A percentile compares a stretch with the other conserved stretches of the same genome.
These are phyloP conservation scores for Dasypus novemcinctus DNA, from an alignment of 2,113 vertebrate species.

Conservation along the genomic window DNA sequence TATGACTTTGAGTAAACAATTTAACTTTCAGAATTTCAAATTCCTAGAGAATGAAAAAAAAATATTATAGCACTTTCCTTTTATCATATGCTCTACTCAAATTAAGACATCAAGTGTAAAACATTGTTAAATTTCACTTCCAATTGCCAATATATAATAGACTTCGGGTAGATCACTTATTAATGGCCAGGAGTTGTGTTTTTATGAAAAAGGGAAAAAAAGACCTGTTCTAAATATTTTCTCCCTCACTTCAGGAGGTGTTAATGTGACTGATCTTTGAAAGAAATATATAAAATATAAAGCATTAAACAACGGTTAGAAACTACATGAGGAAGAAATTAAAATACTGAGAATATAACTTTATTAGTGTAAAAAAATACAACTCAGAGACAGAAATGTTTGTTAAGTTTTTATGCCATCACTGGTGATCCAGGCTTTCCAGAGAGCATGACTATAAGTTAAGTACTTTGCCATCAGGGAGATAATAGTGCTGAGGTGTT, in stretches of 20 bases:
- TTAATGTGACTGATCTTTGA: background rate
- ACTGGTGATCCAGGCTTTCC: background rate
- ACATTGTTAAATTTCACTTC: too few species aligned
- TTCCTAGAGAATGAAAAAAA: background rate
- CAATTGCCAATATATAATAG: background rate
- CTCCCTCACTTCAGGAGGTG: too few species aligned
- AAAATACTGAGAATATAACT: background rate
- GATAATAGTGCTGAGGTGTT: background rate
- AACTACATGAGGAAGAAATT: background rate
- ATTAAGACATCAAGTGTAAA: background rate
- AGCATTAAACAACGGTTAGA: background rate
- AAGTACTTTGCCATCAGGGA: background rate
- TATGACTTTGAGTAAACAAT: background rate
- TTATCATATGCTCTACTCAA: too few species aligned
- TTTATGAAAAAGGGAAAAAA: background rate
- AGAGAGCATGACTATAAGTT: background rate
- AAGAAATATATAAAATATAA: background rate
- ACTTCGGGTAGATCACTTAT: background rate
- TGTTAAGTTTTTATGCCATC: background rate
- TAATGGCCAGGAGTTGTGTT: background rate
- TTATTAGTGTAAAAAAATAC: background rate
- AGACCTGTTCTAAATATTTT: background rate
- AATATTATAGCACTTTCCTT: background rate
- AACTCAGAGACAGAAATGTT: background rate
- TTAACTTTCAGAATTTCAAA: background rate